Conservation (phyloP, 2,797 vertebrate species). For the Psittacula derbiana region DNA sequence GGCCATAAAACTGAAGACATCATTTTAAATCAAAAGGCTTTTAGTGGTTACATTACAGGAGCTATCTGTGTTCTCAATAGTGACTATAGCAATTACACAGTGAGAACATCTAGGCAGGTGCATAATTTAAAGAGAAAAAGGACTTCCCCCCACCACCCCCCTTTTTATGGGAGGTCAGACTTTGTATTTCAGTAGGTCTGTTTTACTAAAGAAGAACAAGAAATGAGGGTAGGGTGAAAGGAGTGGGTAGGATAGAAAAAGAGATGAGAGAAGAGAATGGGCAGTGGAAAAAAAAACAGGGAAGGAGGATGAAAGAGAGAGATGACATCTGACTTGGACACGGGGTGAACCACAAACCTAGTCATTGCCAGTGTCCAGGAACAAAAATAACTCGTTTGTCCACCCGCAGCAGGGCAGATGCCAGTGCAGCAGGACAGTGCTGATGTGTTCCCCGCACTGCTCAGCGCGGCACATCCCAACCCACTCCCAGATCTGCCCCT, state of each 20-base stretch:
- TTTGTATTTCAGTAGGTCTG: not conserved
- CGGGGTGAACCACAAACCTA: constrained; percentile 22
- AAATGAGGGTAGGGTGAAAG: not conserved
- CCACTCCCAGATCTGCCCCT: not conserved
- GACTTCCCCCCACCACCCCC: not conserved
- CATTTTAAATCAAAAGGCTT: constrained; percentile 43
- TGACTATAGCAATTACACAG: constrained; percentile 1
- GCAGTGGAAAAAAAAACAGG: not conserved
- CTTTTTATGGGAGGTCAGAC: not conserved
- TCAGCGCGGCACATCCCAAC: not conserved
- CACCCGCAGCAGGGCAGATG: not conserved
- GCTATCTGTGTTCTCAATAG: not conserved
- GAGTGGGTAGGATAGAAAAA: not conserved
- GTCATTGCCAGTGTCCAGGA: not conserved
- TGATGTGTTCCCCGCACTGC: fast-evolving
- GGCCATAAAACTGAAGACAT: constrained; percentile 25
- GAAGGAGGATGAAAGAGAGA: constrained; percentile 1
- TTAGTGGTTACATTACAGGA: constrained; percentile 27
- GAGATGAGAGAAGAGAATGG: not conserved
- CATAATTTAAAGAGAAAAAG: constrained; percentile 20
- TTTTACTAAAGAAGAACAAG: constrained; percentile 4
- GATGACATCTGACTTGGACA: constrained; percentile 30
- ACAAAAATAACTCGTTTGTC: constrained; percentile 6
- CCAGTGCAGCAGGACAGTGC: not conserved
- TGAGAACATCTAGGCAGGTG: constrained; percentile 28